Conservation (phyloP, 2,888 invertebrate species). For the Drosophila pegasa region DNA sequence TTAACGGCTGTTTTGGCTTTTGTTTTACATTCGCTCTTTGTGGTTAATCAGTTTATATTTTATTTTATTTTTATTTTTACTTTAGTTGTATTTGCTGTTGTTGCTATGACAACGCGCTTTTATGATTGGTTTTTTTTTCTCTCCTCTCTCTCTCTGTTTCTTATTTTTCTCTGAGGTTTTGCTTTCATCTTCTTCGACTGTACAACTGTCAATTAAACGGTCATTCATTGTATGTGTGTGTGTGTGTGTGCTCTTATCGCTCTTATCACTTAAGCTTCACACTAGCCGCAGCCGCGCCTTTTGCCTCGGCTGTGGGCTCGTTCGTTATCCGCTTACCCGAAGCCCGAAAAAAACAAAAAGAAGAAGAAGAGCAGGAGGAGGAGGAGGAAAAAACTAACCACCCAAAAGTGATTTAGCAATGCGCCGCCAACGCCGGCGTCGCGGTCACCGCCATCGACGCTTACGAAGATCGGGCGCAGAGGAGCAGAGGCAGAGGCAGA, state of each 20-base stretch:
- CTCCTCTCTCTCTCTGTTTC: too few relatives aligned
- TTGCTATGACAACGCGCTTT: conserved; percentile 25
- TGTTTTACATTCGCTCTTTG: conserved; percentile 40
- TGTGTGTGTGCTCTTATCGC: conserved; percentile 3
- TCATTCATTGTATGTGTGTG: neutral
- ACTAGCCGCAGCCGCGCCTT: neutral
- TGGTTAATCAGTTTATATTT: conserved; percentile 46
- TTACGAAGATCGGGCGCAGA: conserved; percentile 44
- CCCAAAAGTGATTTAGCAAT: conserved; percentile 22
- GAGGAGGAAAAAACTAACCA: conserved; percentile 40
- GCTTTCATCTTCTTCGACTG: conserved; percentile 1
- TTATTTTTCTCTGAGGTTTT: conserved; percentile 7
- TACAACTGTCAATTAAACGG: neutral
- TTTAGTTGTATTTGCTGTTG: conserved; percentile 16
- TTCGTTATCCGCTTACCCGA: conserved; percentile 15
- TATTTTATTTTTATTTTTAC: too few relatives aligned
- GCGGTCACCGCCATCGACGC: conserved; percentile 14
- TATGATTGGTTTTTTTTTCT: conserved; percentile 17
- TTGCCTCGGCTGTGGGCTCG: conserved; percentile 1
- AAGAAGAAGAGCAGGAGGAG: too few relatives aligned
- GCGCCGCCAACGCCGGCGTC: conserved; percentile 8
- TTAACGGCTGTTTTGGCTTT: conserved; percentile 58
- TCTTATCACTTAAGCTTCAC: conserved; percentile 19
- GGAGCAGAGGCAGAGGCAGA: conserved; percentile 29
- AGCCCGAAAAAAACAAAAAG: conserved; percentile 22